These are phyloP conservation scores for Oscheius sp. DNA, from an alignment of 2,888 invertebrate species.

Conservation along the genomic window DNA sequence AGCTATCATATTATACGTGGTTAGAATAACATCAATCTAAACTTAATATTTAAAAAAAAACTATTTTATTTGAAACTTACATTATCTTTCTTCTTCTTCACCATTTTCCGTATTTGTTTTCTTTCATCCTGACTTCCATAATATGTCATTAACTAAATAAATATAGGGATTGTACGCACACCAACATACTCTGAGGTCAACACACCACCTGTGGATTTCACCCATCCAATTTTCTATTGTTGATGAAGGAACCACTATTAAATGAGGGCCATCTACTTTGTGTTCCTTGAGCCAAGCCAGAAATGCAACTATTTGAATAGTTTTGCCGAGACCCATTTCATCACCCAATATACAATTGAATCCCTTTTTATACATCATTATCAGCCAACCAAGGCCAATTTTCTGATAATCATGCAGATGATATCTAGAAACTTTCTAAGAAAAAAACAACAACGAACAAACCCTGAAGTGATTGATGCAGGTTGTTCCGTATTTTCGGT, in stretches of 20 bases:
- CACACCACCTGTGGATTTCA: constrained; percentile 64
- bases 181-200: constrained; percentile 50
- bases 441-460: neutral
- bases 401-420: constrained; percentile 64
- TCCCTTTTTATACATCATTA: constrained; percentile 65
- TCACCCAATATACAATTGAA: constrained; percentile 94
- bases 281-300: constrained; percentile 88
- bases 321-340: constrained; percentile 83
- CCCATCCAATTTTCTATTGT: constrained; percentile 82
- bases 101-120: constrained; percentile 54
- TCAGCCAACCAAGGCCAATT: constrained; percentile 66
- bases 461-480: constrained; percentile 41
- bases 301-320: constrained; percentile 92
- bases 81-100: constrained; percentile 55
- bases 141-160: constrained; percentile 62
- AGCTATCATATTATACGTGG: constrained; percentile 81
- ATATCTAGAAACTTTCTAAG: constrained; percentile 35
- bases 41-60: constrained; percentile 2
- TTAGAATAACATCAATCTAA: constrained; percentile 64
- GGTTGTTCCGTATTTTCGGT: constrained; percentile 43
- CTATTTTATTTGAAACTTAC: constrained; percentile 34
- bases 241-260: constrained; percentile 95
- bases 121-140: constrained; percentile 68
- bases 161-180: neutral
- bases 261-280: constrained; percentile 81